Evolutionary conservation across 2,797 vertebrate species (phyloP), one percentile per base, ranked within the genome.

Genomic region (Hippocampus kuda): DNA sequence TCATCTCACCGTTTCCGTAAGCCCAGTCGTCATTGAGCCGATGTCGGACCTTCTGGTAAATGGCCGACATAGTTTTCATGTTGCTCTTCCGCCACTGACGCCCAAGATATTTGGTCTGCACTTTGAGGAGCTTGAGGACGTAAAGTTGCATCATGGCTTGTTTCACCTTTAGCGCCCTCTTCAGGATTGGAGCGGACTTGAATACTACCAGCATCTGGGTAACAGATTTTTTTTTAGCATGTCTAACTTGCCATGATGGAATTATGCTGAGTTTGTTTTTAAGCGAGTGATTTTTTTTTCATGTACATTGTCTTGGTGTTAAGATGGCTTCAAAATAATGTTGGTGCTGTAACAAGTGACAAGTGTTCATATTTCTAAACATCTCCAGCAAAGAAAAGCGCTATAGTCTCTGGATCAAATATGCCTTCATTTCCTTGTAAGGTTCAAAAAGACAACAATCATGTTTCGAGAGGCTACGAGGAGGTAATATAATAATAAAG

Each of bases 1-100:
- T 51, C 10, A 16, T 34, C 87, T 85, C 84, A 98, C 96, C 97
- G 0, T 98, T 98, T 66, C 96, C 96, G 0, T 97, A 98, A 0
- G 96, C 96, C 96, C 97, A 98, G 87, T 99, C 97, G 0, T 99
- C 96, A 0, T 98, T 98, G 78, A 98, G 93, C 72, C 95, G 92
- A 81, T 98, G 96, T 24, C 95, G 92, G 66, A 99, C 97, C 86
- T 98, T 97, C 88, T 99, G 97, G 75, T 98, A 99, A 76, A 99
- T 98, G 81, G 97, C 95, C 0, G 96, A 98, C 95, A 98, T 98
- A 70, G 96, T 98, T 77, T 99, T 99, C 97, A 98, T 99, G 91
- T 98, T 99, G 91, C 96, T 98, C 82, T 99, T 99, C 75, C 97
- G 93, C 97, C 96, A 99, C 82, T 99, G 96, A 1, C 97, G 92